Percentiles rank a stretch among this genome's conserved stretches.
phyloP scores from a whole-genome alignment of 2,888 invertebrate species.

The Idaea dimidiata region DNA sequence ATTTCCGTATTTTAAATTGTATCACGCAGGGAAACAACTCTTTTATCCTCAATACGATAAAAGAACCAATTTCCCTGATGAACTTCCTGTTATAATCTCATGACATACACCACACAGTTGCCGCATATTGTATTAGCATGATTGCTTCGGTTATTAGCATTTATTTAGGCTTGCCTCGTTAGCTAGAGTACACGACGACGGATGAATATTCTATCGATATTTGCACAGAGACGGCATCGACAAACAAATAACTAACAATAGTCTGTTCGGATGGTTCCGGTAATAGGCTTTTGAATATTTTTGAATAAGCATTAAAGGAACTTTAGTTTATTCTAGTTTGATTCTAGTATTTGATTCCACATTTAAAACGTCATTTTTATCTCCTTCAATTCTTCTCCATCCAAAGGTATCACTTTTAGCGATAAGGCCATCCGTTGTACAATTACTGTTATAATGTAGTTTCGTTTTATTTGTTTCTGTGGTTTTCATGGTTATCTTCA shows the following conservation, averaged over 20 bases:
- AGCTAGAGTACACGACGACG: conserved; percentile 42
- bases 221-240: conserved; percentile 33
- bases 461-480: too few relatives aligned
- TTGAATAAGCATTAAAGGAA: neutral
- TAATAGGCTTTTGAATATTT: neutral
- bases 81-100: conserved; percentile 17
- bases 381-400: too few relatives aligned
- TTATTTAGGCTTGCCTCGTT: conserved; percentile 66
- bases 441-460: too few relatives aligned
- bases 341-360: too few relatives aligned
- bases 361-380: too few relatives aligned
- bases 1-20: too few relatives aligned
- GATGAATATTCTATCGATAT: conserved; percentile 63
- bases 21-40: neutral
- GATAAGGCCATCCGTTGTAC: too few relatives aligned
- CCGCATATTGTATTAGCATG: conserved; percentile 67
- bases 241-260: neutral
- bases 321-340: neutral
- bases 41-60: conserved; percentile 3
- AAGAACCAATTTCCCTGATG: conserved; percentile 11
- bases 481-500: too few relatives aligned
- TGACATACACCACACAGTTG: conserved; percentile 40
- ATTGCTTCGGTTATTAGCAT: conserved; percentile 70
- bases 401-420: too few relatives aligned
- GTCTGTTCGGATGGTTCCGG: neutral